Evolutionary conservation across 1,140 invertebrate species (phyloP), one percentile per base, ranked within the genome.

Genomic region (Trigoniulus corallinus): DNA sequence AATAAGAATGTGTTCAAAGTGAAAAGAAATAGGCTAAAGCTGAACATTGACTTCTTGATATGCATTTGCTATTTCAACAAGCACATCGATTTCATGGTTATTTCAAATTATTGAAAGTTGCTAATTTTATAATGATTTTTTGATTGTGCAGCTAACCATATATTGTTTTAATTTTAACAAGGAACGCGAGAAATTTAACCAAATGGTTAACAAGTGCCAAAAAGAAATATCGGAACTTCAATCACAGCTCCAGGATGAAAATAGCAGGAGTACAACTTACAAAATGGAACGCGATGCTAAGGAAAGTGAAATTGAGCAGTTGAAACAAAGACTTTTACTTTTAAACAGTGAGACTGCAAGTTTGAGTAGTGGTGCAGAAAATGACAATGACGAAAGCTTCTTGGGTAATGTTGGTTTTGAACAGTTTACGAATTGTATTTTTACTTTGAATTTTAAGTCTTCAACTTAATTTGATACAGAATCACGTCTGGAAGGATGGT

Each of bases 251-350:
- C 71, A 72, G 53, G 79, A 81, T 57, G 81, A 84, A 61, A 76
- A 72, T 55, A 74, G 81, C 62, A 66, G 74, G 0, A 79, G 80
- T 58, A 65, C 84, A 45, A 79, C 81, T 44, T 71, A 95, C 44
- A 83, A 92, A 65, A 95, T 96, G 89, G 92, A 97, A 69, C 70
- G 89, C 23, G 92, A 95, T 65, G 87, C 87, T 55, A 96, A 96
- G 67, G 91, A 95, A 64, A 88, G 82, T 1, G 92, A 96, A 68
- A 91, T 95, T 53, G 92, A 96, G 70, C 81, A 88, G 57, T 67
- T 97, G 15, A 80, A 85, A 63, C 78, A 82, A 63, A 88, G 86
- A 62, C 26, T 69, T 3, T 67, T 68, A 50, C 72, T 92, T 3
- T 62, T 84, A 21, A 84, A 80, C 50, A 83, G 81, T 59, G 89